A percentile compares a stretch with the other conserved stretches of the same genome.
phyloP scores from a whole-genome alignment of 53 echinoderm and acorn worm species.

The Echinometra lucunter region DNA sequence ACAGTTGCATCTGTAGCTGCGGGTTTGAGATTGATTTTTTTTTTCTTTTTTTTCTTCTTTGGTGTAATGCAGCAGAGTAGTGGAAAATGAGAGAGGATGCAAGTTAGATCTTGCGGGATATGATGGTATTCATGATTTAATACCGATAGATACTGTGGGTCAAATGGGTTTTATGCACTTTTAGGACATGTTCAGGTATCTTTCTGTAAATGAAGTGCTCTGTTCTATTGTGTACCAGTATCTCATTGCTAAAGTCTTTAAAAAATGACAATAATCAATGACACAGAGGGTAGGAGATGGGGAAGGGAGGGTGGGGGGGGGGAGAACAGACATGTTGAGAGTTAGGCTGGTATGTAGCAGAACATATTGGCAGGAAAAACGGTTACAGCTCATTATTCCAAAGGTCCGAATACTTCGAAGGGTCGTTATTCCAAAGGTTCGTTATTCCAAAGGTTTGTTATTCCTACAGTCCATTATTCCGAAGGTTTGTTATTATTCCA shows the following conservation, averaged over 20 bases:
- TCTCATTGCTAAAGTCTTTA: no score
- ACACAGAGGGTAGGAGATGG: neutral
- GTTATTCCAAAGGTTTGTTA: no score
- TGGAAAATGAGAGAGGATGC: no score
- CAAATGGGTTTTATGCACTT: neutral
- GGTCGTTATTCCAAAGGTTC: no score
- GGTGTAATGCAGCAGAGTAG: neutral
- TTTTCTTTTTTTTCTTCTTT: no score
- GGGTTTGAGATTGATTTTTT: neutral
- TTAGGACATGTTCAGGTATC: neutral
- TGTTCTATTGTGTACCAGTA: no score
- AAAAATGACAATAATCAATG: no score
- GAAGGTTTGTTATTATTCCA: no score
- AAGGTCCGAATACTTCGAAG: no score
- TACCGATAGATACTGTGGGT: neutral
- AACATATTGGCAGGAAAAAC: neutral
- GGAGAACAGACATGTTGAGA: neutral
- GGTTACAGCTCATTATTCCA: no score
- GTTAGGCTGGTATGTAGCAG: neutral
- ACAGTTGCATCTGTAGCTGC: neutral
- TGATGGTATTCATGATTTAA: neutral
- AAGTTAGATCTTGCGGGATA: neutral
- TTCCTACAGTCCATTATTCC: no score
- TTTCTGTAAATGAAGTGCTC: neutral
- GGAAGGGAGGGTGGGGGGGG: neutral